Conservation (phyloP, 2,888 invertebrate genomes). For the Lycocerus yunnanus region DNA sequence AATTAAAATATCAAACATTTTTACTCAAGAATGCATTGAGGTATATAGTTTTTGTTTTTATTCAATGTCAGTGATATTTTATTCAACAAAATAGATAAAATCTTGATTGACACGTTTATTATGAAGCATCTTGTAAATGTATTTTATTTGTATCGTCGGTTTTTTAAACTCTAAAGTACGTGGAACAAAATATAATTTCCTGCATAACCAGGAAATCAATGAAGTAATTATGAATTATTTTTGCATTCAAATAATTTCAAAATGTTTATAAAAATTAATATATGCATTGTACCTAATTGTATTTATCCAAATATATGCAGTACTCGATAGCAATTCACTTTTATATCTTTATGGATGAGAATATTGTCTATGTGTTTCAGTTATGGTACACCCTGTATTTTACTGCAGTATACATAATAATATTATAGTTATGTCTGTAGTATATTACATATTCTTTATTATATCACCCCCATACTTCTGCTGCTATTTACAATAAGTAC, state of each 20-base stretch:
- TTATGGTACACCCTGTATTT: too few relatives aligned
- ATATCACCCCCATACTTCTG: too few relatives aligned
- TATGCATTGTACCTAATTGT: not conserved
- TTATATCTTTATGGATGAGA: too few relatives aligned
- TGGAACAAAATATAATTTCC: not conserved
- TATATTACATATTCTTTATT: too few relatives aligned
- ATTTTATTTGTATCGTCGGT: not conserved
- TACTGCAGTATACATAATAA: too few relatives aligned
- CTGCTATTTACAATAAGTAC: too few relatives aligned
- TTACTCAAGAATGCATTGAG: not conserved
- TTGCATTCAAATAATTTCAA: not conserved
- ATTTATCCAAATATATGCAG: not conserved
- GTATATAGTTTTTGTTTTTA: not conserved
- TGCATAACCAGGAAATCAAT: too few relatives aligned
- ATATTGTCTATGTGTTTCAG: too few relatives aligned
- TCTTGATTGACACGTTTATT: not conserved
- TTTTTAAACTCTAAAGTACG: not conserved
- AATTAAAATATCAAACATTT: not conserved
- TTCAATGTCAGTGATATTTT: not conserved
- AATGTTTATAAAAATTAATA: not conserved
- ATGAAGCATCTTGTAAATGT: not conserved
- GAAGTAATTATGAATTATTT: not conserved
- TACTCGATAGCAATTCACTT: too few relatives aligned
- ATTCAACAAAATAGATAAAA: not conserved
- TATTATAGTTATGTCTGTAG: too few relatives aligned